Evolutionary conservation across 2,888 invertebrate species (phyloP), one percentile per base, ranked within the genome.

Genomic region (Synanthedon myopaeformis): DNA sequence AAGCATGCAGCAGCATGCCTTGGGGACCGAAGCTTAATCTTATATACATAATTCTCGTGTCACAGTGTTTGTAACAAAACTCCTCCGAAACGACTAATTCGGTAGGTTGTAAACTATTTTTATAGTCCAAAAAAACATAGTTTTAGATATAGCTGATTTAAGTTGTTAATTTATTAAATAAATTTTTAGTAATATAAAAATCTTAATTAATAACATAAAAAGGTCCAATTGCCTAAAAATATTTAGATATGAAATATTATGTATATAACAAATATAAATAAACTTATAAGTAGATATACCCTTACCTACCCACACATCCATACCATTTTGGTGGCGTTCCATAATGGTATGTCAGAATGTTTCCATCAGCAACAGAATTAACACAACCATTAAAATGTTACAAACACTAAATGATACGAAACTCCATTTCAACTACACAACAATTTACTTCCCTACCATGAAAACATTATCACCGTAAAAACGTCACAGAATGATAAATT

Each of bases 301-400:
- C 88, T 88, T 88, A 88, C 88, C 88, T 88, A 88, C 88, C 88
- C 88, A 88, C 84, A 88, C 88, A 88, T 88, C 88, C 85, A 88
- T 88, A 83, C 88, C 88, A 83, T 88, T 88, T 71, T 88, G 88
- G 84, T 88, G 88, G 59, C 88, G 79, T 78, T 88, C 88, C 88
- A 88, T 88, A 81, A 83, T 87, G 85, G 84, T 87, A 85, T 84
- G 62, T 72, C 67, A 64, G 66, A 65, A 66, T 58, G 66, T 60
- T 72, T 73, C 79, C 78, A 79, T 79, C 61, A 69, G 71, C 59
- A 56, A 54, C 55, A 60, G 56, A 59, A 62, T 58, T 60, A 64
- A 59, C 76, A 76, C 78, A 65, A 65, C 62, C 54, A 53, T 42
- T 52, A 41, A 48, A 42, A 41, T 23, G 23, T 23, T 23, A 23